These are phyloP conservation scores for Pao palembangensis DNA, from an alignment of 2,113 vertebrate species.

Conservation along the genomic window DNA sequence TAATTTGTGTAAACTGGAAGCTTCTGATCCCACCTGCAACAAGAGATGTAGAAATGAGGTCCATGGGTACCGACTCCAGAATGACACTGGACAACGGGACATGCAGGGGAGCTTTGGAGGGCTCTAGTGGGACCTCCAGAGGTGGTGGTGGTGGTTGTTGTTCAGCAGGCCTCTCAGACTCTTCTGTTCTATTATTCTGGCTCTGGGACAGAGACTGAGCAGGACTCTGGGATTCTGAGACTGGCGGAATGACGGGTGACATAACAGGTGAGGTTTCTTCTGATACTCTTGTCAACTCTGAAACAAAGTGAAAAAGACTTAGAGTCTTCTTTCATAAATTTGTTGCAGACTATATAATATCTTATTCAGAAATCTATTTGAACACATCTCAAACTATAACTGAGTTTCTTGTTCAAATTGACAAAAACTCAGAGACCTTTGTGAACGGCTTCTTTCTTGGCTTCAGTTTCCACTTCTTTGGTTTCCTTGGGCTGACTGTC, in stretches of 20 bases:
- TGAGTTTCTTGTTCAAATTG: no score
- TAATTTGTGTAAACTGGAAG: not conserved
- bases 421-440: slow-evolving; percentile 38
- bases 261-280: slow-evolving; percentile 49
- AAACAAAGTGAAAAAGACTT: not conserved
- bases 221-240: slow-evolving; percentile 37
- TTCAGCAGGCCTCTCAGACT: slow-evolving; percentile 53
- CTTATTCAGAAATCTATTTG: no score
- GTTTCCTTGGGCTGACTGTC: slow-evolving; percentile 82
- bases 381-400: no score
- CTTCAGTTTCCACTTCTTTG: slow-evolving; percentile 83
- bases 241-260: slow-evolving; percentile 31
- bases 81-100: slow-evolving; percentile 59
- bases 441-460: slow-evolving; percentile 76
- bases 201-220: slow-evolving; percentile 42
- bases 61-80: slow-evolving; percentile 60
- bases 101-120: slow-evolving; percentile 59
- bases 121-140: slow-evolving; percentile 56
- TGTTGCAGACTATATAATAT: no score
- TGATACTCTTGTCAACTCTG: slow-evolving; percentile 47
- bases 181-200: slow-evolving; percentile 55
- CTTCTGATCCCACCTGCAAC: slow-evolving; percentile 45
- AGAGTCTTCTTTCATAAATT: not conserved
- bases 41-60: slow-evolving; percentile 52
- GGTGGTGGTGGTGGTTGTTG: slow-evolving; percentile 24